Conservation (phyloP, 1,140 invertebrate species). For the Leptestheria dahalacensis region DNA sequence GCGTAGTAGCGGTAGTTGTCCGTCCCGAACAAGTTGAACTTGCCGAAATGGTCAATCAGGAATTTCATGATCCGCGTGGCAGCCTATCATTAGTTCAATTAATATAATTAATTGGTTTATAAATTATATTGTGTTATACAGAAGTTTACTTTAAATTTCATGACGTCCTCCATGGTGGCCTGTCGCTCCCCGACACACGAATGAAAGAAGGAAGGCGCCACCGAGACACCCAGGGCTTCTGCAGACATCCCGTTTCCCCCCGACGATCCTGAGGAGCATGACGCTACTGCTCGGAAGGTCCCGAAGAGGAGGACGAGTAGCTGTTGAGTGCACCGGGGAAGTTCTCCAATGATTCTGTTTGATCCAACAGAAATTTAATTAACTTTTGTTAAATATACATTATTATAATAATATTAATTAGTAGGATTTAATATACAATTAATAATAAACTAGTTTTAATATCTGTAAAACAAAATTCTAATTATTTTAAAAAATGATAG, state of each 20-base stretch:
- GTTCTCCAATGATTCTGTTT: constrained; percentile 67
- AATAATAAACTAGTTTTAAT: constrained; percentile 11
- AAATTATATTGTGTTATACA: neutral
- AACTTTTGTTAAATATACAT: too few species aligned
- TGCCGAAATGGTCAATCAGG: constrained; percentile 92
- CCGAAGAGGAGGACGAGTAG: constrained; percentile 88
- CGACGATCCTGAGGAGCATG: constrained; percentile 46
- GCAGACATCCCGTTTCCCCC: constrained; percentile 86
- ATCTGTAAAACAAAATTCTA: neutral
- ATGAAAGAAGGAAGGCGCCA: constrained; percentile 96
- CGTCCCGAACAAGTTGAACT: constrained; percentile 82
- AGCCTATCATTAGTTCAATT: constrained; percentile 38
- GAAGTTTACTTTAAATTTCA: constrained; percentile 65
- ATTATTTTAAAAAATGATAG: too few species aligned
- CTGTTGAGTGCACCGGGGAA: constrained; percentile 80
- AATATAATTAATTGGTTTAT: neutral
- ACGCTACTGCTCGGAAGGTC: constrained; percentile 90
- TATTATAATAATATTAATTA: constrained; percentile 12
- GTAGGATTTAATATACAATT: constrained; percentile 2
- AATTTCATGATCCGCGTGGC: constrained; percentile 87
- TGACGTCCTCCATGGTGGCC: constrained; percentile 85
- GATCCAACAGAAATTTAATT: too few species aligned
- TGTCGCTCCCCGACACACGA: constrained; percentile 86
- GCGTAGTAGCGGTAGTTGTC: constrained; percentile 97
- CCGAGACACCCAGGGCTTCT: constrained; percentile 84